These are phyloP conservation scores for Margarornis squamiger DNA, from an alignment of 2,797 vertebrate species.

Conservation along the genomic window DNA sequence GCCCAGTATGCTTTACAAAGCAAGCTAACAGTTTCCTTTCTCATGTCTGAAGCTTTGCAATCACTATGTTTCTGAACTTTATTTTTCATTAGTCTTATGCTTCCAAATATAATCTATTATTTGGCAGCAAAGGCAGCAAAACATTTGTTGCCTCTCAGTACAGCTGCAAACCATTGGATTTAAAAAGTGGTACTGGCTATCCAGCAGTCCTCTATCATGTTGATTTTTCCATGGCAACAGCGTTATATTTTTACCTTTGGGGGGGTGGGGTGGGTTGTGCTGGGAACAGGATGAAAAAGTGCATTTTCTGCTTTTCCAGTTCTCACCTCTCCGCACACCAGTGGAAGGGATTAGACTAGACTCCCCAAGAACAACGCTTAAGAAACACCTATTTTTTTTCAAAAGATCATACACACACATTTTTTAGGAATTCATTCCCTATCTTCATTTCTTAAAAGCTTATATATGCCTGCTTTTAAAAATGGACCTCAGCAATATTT, in stretches of 20 bases:
- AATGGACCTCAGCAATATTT: neutral
- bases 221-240: constrained; percentile 54
- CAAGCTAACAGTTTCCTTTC: constrained; percentile 2
- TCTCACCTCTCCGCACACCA: neutral
- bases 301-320: neutral
- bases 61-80: constrained; percentile 54
- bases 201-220: constrained; percentile 33
- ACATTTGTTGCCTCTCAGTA: constrained; percentile 66
- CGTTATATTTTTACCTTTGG: neutral
- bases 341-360: neutral
- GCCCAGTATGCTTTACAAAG: neutral
- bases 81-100: constrained; percentile 58
- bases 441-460: neutral
- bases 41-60: constrained; percentile 53
- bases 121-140: constrained; percentile 69
- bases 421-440: neutral
- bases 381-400: neutral
- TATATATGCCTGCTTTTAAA: neutral
- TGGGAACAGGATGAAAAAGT: neutral
- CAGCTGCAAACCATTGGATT: constrained; percentile 68
- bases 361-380: neutral
- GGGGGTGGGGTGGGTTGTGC: neutral
- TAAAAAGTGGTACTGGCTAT: constrained; percentile 45
- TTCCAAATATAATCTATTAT: constrained; percentile 75
- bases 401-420: neutral